Base-by-base conservation (phyloP, 2,888 invertebrate species). In the Cryptocephalus primarius region DNA sequence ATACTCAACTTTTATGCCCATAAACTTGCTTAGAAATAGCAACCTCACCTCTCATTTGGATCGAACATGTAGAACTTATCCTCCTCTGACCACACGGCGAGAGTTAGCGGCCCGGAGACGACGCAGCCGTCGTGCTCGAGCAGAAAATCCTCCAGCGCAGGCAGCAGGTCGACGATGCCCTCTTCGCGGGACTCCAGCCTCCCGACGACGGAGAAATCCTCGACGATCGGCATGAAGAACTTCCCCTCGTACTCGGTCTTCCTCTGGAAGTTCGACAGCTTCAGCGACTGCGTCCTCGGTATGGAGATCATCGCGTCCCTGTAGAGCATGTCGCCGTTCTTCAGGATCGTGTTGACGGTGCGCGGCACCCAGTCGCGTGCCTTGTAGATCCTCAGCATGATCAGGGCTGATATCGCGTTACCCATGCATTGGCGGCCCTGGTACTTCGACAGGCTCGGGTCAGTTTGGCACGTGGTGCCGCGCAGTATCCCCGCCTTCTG, bases 1-100 rank as follows among this genome's bases (percentile, higher is more conserved):
- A n/a, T n/a, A n/a, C n/a, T n/a, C n/a, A n/a, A n/a, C n/a, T n/a
- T n/a, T n/a, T n/a, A n/a, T n/a, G n/a, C n/a, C n/a, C n/a, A n/a
- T n/a, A n/a, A n/a, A n/a, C n/a, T n/a, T n/a, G n/a, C n/a, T n/a
- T n/a, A n/a, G n/a, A n/a, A n/a, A n/a, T n/a, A n/a, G n/a, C n/a
- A n/a, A n/a, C n/a, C n/a, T n/a, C 40, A 51, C 54, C 54, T 53
- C 67, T 56, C 71, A 50, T 71, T 69, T 0, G 72, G 69, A 59
- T 73, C 72, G 49, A 72, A 72, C 66, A 72, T 69, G 52, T 67
- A 74, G 49, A 58, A 73, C 3, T 57, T 41, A 8, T 61, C 64
- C 44, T 67, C 66, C 53, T 73, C 71, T 4, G 61, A 56, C 72
- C 73, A 73, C 9, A 72, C 58, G 0, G 71, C 68, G 4, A 72